Evolutionary conservation across 2,797 vertebrate species (phyloP), one percentile per base, ranked within the genome.

Genomic region (Squalus acanthias): DNA sequence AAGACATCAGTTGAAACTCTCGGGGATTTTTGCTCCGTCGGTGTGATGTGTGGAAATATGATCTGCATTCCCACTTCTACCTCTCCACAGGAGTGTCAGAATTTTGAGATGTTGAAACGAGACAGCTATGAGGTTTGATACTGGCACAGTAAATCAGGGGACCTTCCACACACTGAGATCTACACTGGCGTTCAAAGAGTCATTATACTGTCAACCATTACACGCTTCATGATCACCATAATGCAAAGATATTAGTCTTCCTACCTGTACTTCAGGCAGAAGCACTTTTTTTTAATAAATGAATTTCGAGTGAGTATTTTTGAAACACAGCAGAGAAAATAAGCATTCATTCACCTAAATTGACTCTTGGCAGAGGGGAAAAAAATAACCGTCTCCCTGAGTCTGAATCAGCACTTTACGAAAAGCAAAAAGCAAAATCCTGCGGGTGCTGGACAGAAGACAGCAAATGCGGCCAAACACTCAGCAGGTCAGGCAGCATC

Each of bases 161-260:
- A 94, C 33, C 63, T 65, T 67, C 33, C n/a, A 46, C 7, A 24
- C 65, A 46, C 3, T 67, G 5, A 46, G 92, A 94, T 67, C 65
- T 67, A 46, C 15, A 89, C 33, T 67, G 39, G 5, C 15, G 89
- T 65, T 92, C 60, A 15, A 96, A 96, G 82, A 96, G 72, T 79
- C 67, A 97, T 97, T 96, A 96, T 97, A 96, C 97, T 97, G 96
- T 96, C 96, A 97, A 96, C 96, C 96, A 97, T 96, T 97, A 93
- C 89, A 85, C 96, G 96, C 96, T 96, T 88, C 20, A 72, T 97
- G 96, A 97, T 96, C 96, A 96, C 72, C 96, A 96, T 96, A 96
- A 85, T 95, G 96, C 96, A 95, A 97, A 94, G 39, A 89, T 96
- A 96, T 96, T 96, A 96, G 96, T 96, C 96, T 96, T 96, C 72